phyloP scores from a whole-genome alignment of 2,888 invertebrate species.

The Brachypalpus laphriformis region DNA sequence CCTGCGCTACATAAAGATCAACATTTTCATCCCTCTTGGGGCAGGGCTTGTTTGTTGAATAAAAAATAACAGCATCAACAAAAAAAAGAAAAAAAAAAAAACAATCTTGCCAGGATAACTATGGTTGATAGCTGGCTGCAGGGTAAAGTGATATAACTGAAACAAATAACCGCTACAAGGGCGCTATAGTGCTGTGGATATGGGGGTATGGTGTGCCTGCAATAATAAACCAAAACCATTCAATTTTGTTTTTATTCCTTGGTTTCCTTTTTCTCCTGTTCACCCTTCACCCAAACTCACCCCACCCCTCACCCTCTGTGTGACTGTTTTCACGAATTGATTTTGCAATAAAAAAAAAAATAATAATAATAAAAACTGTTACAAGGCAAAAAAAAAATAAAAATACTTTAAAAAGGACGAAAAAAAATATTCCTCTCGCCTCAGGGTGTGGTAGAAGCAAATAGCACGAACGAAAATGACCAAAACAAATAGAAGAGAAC shows the following conservation, averaged over 20 bases:
- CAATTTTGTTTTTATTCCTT: conserved; percentile 48
- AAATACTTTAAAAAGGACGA: not conserved
- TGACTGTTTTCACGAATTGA: conserved; percentile 63
- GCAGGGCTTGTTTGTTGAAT: conserved; percentile 4
- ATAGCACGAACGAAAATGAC: conserved; percentile 66
- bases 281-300: not conserved
- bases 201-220: conserved; percentile 13
- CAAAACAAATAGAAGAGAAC: conserved; percentile 61
- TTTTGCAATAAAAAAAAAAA: conserved; percentile 45
- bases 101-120: conserved; percentile 11
- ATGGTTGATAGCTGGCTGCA: conserved; percentile 30
- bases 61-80: conserved; percentile 3
- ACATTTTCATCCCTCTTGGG: conserved; percentile 17
- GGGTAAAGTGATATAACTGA: conserved; percentile 24
- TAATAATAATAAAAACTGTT: conserved; percentile 44
- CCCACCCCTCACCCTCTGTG: not conserved
- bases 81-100: not conserved
- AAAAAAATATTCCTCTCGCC: conserved; percentile 42
- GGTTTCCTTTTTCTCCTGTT: not conserved
- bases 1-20: conserved; percentile 1
- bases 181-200: not conserved
- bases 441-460: conserved; percentile 62
- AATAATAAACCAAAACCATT: conserved; percentile 62
- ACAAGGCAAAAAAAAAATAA: conserved; percentile 27
- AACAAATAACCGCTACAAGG: conserved; percentile 35